Evolutionary conservation across 2,888 invertebrate genomes (phyloP).

Genomic region (Drosophila nr. medialis): DNA sequence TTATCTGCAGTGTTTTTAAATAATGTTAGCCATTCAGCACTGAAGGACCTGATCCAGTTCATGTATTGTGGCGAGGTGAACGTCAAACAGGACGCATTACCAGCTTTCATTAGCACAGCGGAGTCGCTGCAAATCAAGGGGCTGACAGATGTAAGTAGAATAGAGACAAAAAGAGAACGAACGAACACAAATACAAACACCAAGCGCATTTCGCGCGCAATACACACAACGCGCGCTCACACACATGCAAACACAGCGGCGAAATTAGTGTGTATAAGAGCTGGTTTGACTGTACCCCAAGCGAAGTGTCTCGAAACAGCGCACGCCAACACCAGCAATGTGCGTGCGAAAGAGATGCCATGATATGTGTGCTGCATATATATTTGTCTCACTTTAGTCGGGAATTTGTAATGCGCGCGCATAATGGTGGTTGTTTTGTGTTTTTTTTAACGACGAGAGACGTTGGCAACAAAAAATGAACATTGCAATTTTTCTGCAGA

Average conservation of each 20-base stretch:
- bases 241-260: slow-evolving; percentile 11
- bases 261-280: slow-evolving; percentile 64
- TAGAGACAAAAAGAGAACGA: slow-evolving; percentile 47
- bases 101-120: slow-evolving; percentile 90
- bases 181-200: slow-evolving; percentile 20
- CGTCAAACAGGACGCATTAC: slow-evolving; percentile 90
- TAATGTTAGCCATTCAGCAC: slow-evolving; percentile 89
- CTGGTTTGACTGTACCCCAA: slow-evolving; percentile 70
- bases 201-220: slow-evolving; percentile 55
- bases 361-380: not conserved
- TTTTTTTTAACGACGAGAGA: slow-evolving; percentile 9
- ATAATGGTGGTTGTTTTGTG: slow-evolving; percentile 68
- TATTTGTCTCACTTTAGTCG: slow-evolving; percentile 45
- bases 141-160: slow-evolving; percentile 87
- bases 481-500: slow-evolving; percentile 83
- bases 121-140: slow-evolving; percentile 90
- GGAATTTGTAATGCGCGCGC: slow-evolving; percentile 6
- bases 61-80: slow-evolving; percentile 91
- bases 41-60: slow-evolving; percentile 89
- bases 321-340: not conserved
- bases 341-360: slow-evolving; percentile 33
- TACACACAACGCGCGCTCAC: slow-evolving; percentile 20
- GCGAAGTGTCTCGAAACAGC: slow-evolving; percentile 59
- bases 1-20: slow-evolving; percentile 87
- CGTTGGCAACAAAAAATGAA: slow-evolving; percentile 6